Base-by-base conservation (phyloP, 2,797 vertebrate genomes). In the Brachyalestes nurse region DNA sequence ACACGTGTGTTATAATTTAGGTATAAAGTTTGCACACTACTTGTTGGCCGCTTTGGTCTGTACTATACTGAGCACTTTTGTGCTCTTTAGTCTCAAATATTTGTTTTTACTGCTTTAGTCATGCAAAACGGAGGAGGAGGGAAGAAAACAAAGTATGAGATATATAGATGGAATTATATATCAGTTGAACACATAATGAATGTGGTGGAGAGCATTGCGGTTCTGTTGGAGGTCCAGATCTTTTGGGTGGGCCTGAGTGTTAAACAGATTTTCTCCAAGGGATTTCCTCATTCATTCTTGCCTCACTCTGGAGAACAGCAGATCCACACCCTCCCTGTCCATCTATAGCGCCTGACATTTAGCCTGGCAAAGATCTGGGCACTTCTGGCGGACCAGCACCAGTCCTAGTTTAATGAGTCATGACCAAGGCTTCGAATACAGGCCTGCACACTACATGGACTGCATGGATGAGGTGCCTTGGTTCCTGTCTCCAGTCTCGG, bases 301-400 rank as follows among this genome's bases (percentile, higher is more conserved):
- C 69, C 64, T 28, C 38, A 82, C 28, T 53, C 38, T 40, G 19
- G 4, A 28, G 28, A 70, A 17, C 64, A 75, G 40, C 10, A 61
- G 73, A 71, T 82, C 58, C 79, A 75, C 79, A 75, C 74, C 80
- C 67, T 77, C 10, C 74, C 38, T 71, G 64, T 77, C 60, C 80
- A 62, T 75, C 66, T 71, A 65, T 45, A 82, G 17, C 7, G 7
- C 14, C 51, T 72, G 69, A 69, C 49, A 40, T 71, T 82, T 79
- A 77, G 67, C 67, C 75, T 73, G 73, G 62, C 77, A 72, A 79
- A 72, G 17, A 79, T 53, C 62, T 42, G 67, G 42, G 40, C 8
- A 61, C 45, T 67, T 65, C 25, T 76, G 64, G 45, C 66, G 73
- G 58, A 69, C 51, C 72, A 66, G 19, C 34, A 23, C 51, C 70